phyloP scores from a whole-genome alignment of 1,140 invertebrate species.

The Scaptomyza hsui region DNA sequence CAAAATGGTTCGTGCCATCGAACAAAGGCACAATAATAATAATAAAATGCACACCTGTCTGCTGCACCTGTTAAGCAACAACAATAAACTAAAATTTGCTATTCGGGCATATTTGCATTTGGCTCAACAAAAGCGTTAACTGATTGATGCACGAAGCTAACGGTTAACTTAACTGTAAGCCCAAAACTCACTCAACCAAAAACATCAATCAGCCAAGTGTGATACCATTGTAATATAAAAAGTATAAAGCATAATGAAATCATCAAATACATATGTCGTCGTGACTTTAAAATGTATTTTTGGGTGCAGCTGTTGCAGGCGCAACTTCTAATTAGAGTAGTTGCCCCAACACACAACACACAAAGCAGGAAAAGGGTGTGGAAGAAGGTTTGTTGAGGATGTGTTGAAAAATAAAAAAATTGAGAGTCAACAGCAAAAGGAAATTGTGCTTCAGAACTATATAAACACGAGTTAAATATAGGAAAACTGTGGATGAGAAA shows the following conservation, averaged over 20 bases:
- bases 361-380: conserved; percentile 42
- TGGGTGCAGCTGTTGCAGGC: conserved; percentile 65
- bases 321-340: conserved; percentile 53
- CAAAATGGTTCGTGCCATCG: conserved; percentile 8
- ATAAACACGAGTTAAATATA: background rate
- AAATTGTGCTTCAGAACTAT: background rate
- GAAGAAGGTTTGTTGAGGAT: conserved; percentile 13
- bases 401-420: conserved; percentile 11
- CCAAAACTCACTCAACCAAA: conserved; percentile 45
- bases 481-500: too few species aligned
- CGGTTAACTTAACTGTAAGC: background rate
- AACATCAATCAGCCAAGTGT: conserved; percentile 46
- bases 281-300: conserved; percentile 67
- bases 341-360: conserved; percentile 51
- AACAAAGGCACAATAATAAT: too few species aligned
- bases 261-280: conserved; percentile 78
- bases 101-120: conserved; percentile 14
- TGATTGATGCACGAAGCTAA: conserved; percentile 10
- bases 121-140: conserved; percentile 9
- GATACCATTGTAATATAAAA: conserved; percentile 29
- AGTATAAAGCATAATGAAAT: conserved; percentile 60
- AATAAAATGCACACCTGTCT: conserved; percentile 19
- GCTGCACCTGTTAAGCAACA: conserved; percentile 36
- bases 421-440: conserved; percentile 10
- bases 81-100: conserved; percentile 9